Base-by-base conservation (phyloP, 2,113 vertebrate genomes). In the Tinamus guttatus region DNA sequence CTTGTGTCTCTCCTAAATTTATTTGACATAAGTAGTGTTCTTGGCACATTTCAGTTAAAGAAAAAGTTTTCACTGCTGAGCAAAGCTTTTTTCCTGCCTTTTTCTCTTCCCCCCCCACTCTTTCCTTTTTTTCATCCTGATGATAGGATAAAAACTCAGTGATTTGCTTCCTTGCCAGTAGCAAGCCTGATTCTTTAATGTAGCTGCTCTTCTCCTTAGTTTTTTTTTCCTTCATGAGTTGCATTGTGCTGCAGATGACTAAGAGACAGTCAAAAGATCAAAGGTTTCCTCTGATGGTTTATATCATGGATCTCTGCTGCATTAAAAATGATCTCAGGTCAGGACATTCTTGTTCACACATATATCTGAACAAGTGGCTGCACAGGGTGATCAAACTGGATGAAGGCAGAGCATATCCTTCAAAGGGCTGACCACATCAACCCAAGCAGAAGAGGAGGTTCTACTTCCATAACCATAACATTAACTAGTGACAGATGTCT, bases 251-350 rank as follows among this genome's bases (percentile, higher is more conserved):
- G 93, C 92, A 95, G 91, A 95, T 86, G 85, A 94, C 93, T 91
- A 94, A 93, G 96, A 97, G 94, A 96, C 90, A 96, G 97, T 96
- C 88, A 97, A 97, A 95, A 95, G 96, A 97, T 97, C 97, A 97
- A 97, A 97, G 96, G 96, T 97, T 97, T 95, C 91, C 96, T 97
- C 96, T 97, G 97, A 96, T 97, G 96, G 96, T 94, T 97, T 97
- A 92, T 89, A 97, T 97, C 95, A 95, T 0, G 95, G 94, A 97
- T 97, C 95, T 94, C 93, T 95, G 95, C 96, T 97, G 96, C 94
- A 97, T 96, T 97, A 95, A 90, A 97, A 97, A 97, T 94, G 93
- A 97, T 96, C 96, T 95, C 94, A 93, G 95, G 94, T 97, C 96
- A 96, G 90, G 95, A 96, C 95, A 93, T 94, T 96, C 96, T 95